A percentile compares a stretch with the other conserved stretches of the same genome.
These are phyloP conservation scores for Neolamprologus modestus DNA, from an alignment of 2,113 vertebrate genomes.

Conservation along the genomic window DNA sequence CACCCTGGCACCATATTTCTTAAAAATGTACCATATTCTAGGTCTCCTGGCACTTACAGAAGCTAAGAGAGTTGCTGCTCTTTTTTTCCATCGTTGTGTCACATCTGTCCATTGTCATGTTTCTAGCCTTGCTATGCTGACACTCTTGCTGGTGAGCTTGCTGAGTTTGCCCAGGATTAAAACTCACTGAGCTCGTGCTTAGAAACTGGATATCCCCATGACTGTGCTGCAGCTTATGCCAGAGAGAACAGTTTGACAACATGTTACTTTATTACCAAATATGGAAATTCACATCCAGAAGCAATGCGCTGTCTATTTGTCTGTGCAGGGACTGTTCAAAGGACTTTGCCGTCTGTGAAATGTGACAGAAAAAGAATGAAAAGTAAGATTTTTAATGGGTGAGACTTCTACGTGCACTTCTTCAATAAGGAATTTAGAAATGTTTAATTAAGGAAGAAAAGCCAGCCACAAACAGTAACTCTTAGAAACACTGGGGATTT, in stretches of 20 bases:
- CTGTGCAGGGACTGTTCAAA: background rate
- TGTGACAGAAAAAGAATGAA: background rate
- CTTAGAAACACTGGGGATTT: slow-evolving; percentile 12
- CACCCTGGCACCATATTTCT: background rate
- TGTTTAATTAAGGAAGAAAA: slow-evolving; percentile 42
- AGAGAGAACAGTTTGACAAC: slow-evolving; percentile 30
- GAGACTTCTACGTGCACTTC: background rate
- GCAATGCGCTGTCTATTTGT: background rate
- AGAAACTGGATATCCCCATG: slow-evolving; percentile 31
- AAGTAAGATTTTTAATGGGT: background rate
- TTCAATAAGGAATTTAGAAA: slow-evolving; percentile 2
- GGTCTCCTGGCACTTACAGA: background rate
- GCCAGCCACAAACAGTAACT: background rate
- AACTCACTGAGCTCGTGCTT: slow-evolving; percentile 38
- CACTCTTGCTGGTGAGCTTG: slow-evolving; percentile 1
- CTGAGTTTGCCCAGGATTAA: slow-evolving; percentile 51
- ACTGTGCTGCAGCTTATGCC: slow-evolving; percentile 37
- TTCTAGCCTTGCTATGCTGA: slow-evolving; percentile 19
- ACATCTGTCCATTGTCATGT: slow-evolving; percentile 15
- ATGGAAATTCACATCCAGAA: background rate
- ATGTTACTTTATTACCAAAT: slow-evolving; percentile 34
- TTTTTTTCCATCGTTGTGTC: background rate
- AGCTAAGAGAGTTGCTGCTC: background rate
- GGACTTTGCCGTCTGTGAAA: background rate
- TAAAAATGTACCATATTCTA: background rate